These are phyloP conservation scores for Ciona savignyi DNA, from an alignment of 23 tunicate genomes.

Conservation along the genomic window DNA sequence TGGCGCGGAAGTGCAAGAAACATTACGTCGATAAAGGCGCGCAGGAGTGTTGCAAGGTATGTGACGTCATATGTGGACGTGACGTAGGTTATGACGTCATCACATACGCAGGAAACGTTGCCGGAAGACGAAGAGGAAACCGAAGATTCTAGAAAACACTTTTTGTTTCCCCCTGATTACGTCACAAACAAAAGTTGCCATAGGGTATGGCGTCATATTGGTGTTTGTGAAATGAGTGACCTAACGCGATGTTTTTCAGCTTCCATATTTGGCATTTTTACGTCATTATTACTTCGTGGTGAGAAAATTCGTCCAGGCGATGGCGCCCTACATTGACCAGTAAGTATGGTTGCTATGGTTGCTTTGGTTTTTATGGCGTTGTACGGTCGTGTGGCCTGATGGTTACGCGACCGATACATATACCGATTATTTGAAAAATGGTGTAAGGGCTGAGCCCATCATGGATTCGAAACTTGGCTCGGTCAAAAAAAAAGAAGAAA, in stretches of 20 bases:
- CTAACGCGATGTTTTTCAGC: no score
- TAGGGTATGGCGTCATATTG: not conserved
- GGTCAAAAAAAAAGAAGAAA: no score
- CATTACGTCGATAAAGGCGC: conserved; percentile 45
- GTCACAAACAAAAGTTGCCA: conserved; percentile 29
- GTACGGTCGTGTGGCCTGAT: no score
- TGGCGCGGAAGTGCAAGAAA: conserved; percentile 72
- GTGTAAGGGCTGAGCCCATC: no score
- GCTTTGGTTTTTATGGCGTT: no score
- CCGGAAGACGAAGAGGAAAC: not conserved
- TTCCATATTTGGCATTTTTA: conserved; percentile 73
- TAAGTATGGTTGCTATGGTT: no score
- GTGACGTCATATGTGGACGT: not conserved
- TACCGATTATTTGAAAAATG: no score
- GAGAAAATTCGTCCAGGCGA: conserved; percentile 43
- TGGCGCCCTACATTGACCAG: conserved; percentile 76
- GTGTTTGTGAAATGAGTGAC: no score
- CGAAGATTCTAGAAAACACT: conserved; percentile 19
- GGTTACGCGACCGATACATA: no score
- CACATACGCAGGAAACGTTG: not conserved
- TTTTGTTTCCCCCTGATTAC: conserved; percentile 74
- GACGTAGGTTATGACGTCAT: not conserved
- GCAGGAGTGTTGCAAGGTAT: conserved; percentile 2
- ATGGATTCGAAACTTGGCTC: no score
- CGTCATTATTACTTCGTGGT: conserved; percentile 69